Evolutionary conservation across 2,113 vertebrate genomes (phyloP), one percentile per base, ranked within the genome.

Genomic region (Myrmecophaga tridactyla): DNA sequence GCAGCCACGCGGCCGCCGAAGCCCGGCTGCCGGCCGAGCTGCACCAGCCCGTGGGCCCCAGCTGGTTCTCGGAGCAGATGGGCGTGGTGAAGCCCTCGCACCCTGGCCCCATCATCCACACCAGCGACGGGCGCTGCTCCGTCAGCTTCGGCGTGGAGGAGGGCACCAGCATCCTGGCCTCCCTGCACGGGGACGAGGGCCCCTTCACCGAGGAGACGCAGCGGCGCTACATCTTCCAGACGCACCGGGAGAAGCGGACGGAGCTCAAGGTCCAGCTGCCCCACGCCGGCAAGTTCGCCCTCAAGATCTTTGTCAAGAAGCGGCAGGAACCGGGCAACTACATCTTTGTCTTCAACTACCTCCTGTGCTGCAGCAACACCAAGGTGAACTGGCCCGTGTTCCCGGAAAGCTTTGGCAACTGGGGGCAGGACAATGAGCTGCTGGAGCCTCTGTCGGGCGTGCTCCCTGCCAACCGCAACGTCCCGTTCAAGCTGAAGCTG

Each of bases 201-300:
- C 48, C 92, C n/a, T 31, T 98, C 46, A 88, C 93, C 0, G 98
- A 98, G 86, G 98, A 98, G 7, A 86, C 21, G 0, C 94, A 96
- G 62, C 83, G 97, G 46, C 97, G 96, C 34, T 98, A 99, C 85
- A 96, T 99, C 96, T 98, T 99, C 97, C 98, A 98, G 48, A 72
- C 84, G 91, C 98, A 83, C 0, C 94, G 97, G 11, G 96, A 97
- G 67, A 98, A 98, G 85, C 97, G 96, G 76, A 58, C 97, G 0
- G 98, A 99, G 96, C 96, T 99, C 6, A 98, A 98, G 75, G 97
- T 99, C 72, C 99, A 98, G 1, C 97, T 99, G 41, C 99, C 99
- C 2, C 98, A 97, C 0, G 97, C 98, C 0, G 99, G 98, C n/a
- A 97, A 82, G 93, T 99, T 99, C 14, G 98, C 98, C 3, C 98